Conservation (phyloP, 2,888 invertebrate genomes). For the Leptopilina drosophilae region DNA sequence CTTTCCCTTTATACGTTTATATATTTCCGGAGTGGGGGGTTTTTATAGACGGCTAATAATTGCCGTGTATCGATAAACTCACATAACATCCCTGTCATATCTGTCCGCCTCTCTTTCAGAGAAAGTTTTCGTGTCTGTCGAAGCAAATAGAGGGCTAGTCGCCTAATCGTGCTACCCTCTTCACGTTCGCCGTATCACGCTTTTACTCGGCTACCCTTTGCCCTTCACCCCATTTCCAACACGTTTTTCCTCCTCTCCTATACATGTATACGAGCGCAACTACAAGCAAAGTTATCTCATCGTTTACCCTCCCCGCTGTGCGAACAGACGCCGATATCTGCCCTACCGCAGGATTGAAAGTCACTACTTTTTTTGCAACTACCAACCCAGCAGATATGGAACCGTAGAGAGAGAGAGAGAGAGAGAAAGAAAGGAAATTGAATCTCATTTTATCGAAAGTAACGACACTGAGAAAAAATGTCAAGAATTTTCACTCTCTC, state of each 20-base stretch:
- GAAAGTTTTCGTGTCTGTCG: slow-evolving; percentile 38
- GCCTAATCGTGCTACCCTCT: slow-evolving; percentile 55
- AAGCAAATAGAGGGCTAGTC: slow-evolving; percentile 57
- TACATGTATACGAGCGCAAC: not conserved
- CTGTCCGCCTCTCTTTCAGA: slow-evolving; percentile 20
- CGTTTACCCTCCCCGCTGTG: slow-evolving; percentile 55
- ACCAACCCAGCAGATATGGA: slow-evolving; percentile 38
- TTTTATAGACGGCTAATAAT: slow-evolving; percentile 33
- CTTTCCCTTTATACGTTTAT: not conserved
- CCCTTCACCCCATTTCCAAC: slow-evolving; percentile 53
- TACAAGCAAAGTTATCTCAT: slow-evolving; percentile 36
- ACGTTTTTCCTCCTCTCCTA: slow-evolving; percentile 59
- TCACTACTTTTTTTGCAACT: slow-evolving; percentile 58
- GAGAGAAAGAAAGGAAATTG: slow-evolving; percentile 70
- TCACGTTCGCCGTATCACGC: slow-evolving; percentile 53
- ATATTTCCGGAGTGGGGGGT: not conserved
- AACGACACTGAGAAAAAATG: slow-evolving; percentile 56
- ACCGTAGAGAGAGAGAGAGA: slow-evolving; percentile 43
- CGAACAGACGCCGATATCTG: slow-evolving; percentile 53
- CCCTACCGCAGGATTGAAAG: slow-evolving; percentile 61
- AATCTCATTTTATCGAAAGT: slow-evolving; percentile 73
- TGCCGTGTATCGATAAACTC: slow-evolving; percentile 38
- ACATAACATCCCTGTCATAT: slow-evolving; percentile 40
- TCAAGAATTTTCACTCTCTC: slow-evolving; percentile 50
- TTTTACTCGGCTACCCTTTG: slow-evolving; percentile 51